Conservation (phyloP, 2,797 vertebrate species). For the Cyprinella venusta region DNA sequence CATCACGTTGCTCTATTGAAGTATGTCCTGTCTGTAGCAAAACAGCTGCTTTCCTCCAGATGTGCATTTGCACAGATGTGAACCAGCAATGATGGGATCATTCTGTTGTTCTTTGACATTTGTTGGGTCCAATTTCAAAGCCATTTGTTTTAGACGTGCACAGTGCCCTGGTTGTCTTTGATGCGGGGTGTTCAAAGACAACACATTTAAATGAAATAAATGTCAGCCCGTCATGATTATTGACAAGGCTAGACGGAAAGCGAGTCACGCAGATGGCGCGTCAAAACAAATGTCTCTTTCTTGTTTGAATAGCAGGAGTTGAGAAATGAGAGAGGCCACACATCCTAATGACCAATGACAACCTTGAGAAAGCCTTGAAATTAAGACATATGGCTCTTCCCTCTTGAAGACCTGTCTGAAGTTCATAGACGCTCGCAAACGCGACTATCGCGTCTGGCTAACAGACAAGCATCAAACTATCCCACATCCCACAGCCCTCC, state of each 20-base stretch:
- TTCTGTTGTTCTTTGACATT: slow-evolving; percentile 22
- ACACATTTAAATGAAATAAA: slow-evolving; percentile 31
- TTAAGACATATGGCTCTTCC: slow-evolving; percentile 61
- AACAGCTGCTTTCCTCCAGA: slow-evolving; percentile 47
- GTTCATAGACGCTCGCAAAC: slow-evolving; percentile 62
- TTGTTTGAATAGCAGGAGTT: slow-evolving; percentile 29
- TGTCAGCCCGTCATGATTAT: slow-evolving; percentile 1
- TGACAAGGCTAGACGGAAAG: slow-evolving; percentile 71
- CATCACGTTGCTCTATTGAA: background rate
- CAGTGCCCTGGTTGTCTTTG: background rate
- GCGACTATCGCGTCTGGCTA: slow-evolving; percentile 28
- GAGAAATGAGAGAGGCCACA: slow-evolving; percentile 14
- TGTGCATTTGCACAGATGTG: slow-evolving; percentile 48
- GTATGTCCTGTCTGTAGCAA: slow-evolving; percentile 34
- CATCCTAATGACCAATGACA: slow-evolving; percentile 44
- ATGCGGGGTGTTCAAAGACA: slow-evolving; percentile 59
- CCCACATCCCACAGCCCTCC: background rate
- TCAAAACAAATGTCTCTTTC: slow-evolving; percentile 30
- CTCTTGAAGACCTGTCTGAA: slow-evolving; percentile 66
- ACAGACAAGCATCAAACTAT: slow-evolving; percentile 13
- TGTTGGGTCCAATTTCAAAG: slow-evolving; percentile 38
- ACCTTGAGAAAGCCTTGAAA: slow-evolving; percentile 39
- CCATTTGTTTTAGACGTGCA: slow-evolving; percentile 12
- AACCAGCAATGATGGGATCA: slow-evolving; percentile 24
- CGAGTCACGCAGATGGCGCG: background rate